Base-by-base conservation (phyloP, 1,140 invertebrate genomes). In the Neuroterus valhalla region DNA sequence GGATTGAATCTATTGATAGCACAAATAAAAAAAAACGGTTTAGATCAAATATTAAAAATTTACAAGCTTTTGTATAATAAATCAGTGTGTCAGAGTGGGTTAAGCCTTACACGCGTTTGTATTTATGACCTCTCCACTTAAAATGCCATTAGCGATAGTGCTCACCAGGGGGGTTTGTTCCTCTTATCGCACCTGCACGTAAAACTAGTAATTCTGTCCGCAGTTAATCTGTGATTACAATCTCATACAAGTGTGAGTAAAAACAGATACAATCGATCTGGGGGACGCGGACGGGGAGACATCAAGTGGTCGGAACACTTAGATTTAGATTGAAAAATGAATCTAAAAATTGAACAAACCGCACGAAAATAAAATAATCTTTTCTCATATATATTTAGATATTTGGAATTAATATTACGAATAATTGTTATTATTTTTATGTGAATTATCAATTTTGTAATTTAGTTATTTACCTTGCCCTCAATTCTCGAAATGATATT, bases 201-300 rank as follows among this genome's bases (percentile, higher is more conserved):
- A 38, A 62, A 62, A 62, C 52, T 62, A 62, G 23, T 62, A 52
- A 52, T 62, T 62, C 26, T 38, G 55, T 62, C 55, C 23, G 55
- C 26, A 62, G 23, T 62, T 62, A 26, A 62, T 62, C 23, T n/a
- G 55, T 4, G 55, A 38, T 62, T 62, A 38, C 23, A 23, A 26
- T 26, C 21, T 11, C 6, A 26, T 62, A n/a, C 23, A n/a, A 31
- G 12, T 62, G 23, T 62, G 52, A 26, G 52, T 62, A 14, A 26
- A 3, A 21, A 26, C 55, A 62, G 55, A 62, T 62, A 62, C 14
- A 62, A 62, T 62, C 55, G 55, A 62, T 62, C 21, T 4, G 26
- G 31, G 55, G 21, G 55, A n/a, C n/a, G n/a, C n/a, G n/a, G 55
- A 38, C 10, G 31, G 31, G 31, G 55, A 62, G 15, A 38, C 55